Conservation (phyloP, 2,113 vertebrate species). For the Micromys minutus region DNA sequence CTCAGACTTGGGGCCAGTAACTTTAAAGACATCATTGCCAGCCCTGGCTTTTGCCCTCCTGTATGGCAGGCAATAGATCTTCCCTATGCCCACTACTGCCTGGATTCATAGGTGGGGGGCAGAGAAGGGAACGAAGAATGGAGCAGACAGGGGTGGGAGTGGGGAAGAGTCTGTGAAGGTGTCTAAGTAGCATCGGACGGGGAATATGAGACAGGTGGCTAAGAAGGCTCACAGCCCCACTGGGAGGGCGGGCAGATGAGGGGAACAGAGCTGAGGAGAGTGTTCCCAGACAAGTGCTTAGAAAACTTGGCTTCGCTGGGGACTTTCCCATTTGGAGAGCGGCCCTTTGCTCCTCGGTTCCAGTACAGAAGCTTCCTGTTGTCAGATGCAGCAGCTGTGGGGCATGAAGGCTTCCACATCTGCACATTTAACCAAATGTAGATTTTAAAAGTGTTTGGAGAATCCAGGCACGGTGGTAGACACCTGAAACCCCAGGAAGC, state of each 20-base stretch:
- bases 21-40: not conserved
- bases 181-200: too few species aligned
- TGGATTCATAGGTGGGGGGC: not conserved
- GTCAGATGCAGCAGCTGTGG: not conserved
- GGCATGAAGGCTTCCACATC: too few species aligned
- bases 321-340: not conserved
- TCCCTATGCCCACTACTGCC: too few species aligned
- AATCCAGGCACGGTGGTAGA: not conserved
- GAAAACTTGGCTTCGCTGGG: not conserved
- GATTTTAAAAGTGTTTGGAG: not conserved
- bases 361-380: fast-evolving
- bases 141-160: not conserved
- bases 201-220: not conserved
- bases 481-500: not conserved
- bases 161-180: not conserved
- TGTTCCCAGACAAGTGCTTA: not conserved
- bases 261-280: not conserved
- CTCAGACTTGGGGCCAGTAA: not conserved
- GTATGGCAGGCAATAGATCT: not conserved
- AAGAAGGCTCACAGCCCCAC: not conserved
- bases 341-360: not conserved
- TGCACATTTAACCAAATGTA: not conserved
- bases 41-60: not conserved
- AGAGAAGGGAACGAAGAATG: not conserved
- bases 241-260: not conserved